A percentile compares a stretch with the other conserved stretches of the same genome.
These are phyloP conservation scores for Dugesia japonica DNA, from an alignment of 2,888 invertebrate genomes.

Conservation along the genomic window DNA sequence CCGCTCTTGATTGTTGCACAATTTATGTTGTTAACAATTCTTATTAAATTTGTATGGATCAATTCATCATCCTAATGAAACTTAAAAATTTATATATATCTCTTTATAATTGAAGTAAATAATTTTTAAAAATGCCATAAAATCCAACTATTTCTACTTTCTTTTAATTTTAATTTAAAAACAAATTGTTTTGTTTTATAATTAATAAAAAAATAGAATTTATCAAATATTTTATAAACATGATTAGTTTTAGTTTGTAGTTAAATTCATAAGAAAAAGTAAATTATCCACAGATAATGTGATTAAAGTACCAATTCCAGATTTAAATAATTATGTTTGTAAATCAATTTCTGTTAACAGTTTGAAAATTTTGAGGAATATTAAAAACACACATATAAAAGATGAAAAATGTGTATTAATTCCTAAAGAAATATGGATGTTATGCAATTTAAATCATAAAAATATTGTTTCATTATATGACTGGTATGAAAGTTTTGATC, in stretches of 20 bases:
- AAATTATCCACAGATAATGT: slow-evolving; percentile 53
- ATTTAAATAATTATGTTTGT: neutral
- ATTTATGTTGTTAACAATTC: too few species aligned
- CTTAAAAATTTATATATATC: too few species aligned
- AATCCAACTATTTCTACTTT: too few species aligned
- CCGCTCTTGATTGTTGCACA: too few species aligned
- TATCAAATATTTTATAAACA: too few species aligned
- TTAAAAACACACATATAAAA: neutral
- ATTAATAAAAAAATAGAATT: too few species aligned
- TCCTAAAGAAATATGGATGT: slow-evolving; percentile 57
- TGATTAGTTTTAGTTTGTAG: slow-evolving; percentile 54
- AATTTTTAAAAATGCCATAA: too few species aligned
- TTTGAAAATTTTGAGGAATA: neutral
- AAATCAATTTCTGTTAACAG: neutral
- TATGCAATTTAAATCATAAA: slow-evolving; percentile 56
- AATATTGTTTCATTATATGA: slow-evolving; percentile 58
- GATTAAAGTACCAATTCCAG: neutral
- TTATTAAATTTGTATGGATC: too few species aligned
- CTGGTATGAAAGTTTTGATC: slow-evolving; percentile 58
- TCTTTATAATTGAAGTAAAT: too few species aligned
- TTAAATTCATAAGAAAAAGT: slow-evolving; percentile 59
- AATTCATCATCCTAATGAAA: too few species aligned
- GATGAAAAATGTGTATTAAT: neutral
- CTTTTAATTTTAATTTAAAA: too few species aligned
- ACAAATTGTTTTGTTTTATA: too few species aligned